Base-by-base conservation (phyloP, 2,113 vertebrate genomes). In the Rhinopomastus cyanomelas region DNA sequence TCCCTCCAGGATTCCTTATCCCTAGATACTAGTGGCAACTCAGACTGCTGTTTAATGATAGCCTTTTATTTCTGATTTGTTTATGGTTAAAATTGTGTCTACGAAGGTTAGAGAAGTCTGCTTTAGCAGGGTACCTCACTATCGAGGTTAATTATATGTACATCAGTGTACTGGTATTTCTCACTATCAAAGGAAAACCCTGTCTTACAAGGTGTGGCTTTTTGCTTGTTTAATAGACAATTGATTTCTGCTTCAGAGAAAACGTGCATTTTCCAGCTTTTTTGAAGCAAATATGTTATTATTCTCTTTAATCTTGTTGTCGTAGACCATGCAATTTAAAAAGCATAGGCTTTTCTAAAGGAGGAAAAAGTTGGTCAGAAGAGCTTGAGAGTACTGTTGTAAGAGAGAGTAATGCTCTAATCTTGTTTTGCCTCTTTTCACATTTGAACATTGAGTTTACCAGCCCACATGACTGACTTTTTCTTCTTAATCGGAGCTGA, bases 141-240 rank as follows among this genome's bases (percentile, higher is more conserved):
- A 48, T 0, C 3, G 6, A 21, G 51, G 7, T 0, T 53, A 29
- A 22, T 25, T 61, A 53, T 27, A 6, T 4, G 29, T 18, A 5
- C 32, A 32, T 80, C 2, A 6, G 6, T 55, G 27, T 39, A 30
- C n/a, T 46, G 42, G 5, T 51, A 37, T 67, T 69, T 74, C 39
- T 32, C 42, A 9, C 29, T 46, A 4, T 64, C 44, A 69, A 55
- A 81, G 76, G 21, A 80, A 86, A n/a, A 51, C 4, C 13, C 34
- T 80, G 26, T 34, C 22, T 81, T 65, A 90, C 4, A 52, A 90
- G 53, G 15, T 84, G 27, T n/a, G 5, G 8, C 53, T 67, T 17
- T 13, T 66, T 32, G 16, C 65, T 46, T 84, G 37, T 65, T 52
- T 71, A 75, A 75, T 16, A 52, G 62, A 66, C 62, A 55, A 74